Conservation (phyloP, 2,113 vertebrate species). For the Rhabdomys dilectus region DNA sequence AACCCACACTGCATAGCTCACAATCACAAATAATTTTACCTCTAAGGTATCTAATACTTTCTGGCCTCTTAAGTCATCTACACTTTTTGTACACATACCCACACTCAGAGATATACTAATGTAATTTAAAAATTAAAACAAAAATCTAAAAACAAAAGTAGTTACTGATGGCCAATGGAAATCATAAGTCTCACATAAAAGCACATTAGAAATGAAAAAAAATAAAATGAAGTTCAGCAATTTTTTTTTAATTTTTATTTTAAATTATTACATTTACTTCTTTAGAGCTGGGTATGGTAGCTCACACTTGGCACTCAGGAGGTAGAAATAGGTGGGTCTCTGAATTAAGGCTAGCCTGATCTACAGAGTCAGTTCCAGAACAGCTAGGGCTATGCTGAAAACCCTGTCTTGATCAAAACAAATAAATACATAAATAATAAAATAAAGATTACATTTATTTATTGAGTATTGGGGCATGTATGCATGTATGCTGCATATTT, state of each 20-base stretch:
- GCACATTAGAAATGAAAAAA: neutral
- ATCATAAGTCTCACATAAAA: neutral
- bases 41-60: neutral
- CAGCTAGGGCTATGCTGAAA: neutral
- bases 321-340: neutral
- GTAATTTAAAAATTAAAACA: neutral
- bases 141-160: neutral
- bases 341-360: neutral
- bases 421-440: no score
- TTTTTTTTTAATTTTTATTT: neutral
- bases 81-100: neutral
- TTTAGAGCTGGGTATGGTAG: neutral
- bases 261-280: neutral
- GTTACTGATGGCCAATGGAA: neutral
- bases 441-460: neutral
- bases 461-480: neutral
- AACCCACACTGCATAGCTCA: neutral
- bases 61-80: neutral
- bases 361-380: no score
- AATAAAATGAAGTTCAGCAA: neutral
- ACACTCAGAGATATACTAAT: neutral
- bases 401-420: neutral
- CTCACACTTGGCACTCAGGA: neutral
- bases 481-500: neutral
- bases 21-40: no score